Conservation (phyloP, 2,888 invertebrate species). For the Eudemis profundana region DNA sequence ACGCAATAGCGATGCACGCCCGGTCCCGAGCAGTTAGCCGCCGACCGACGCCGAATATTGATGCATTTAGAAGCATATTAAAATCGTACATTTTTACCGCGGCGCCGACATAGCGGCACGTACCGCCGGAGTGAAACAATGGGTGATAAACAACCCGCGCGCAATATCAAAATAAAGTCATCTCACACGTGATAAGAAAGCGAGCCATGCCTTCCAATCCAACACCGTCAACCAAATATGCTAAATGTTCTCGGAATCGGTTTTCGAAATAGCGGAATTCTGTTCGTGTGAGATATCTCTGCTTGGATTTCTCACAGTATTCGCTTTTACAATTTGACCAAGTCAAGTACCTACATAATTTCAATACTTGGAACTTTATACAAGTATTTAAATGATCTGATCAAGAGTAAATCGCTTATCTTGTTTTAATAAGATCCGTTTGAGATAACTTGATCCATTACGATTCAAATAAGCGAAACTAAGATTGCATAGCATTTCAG, state of each 20-base stretch:
- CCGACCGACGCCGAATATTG: constrained; percentile 53
- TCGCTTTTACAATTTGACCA: constrained; percentile 31
- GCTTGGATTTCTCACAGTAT: constrained; percentile 38
- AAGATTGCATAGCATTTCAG: constrained; percentile 58
- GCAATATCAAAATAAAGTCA: constrained; percentile 82
- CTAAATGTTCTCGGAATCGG: constrained; percentile 65
- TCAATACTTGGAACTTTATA: constrained; percentile 47
- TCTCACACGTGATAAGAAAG: constrained; percentile 74
- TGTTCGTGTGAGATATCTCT: constrained; percentile 41
- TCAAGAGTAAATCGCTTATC: constrained; percentile 39
- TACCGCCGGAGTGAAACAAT: constrained; percentile 69
- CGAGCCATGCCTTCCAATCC: constrained; percentile 47
- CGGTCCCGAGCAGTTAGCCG: constrained; percentile 51
- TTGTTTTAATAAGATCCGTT: constrained; percentile 45
- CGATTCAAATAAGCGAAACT: constrained; percentile 50
- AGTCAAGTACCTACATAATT: constrained; percentile 25
- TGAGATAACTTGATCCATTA: constrained; percentile 45
- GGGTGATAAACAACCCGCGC: constrained; percentile 70
- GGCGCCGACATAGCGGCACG: constrained; percentile 63
- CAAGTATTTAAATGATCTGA: constrained; percentile 48
- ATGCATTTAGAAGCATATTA: constrained; percentile 36
- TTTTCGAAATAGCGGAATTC: constrained; percentile 56
- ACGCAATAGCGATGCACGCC: constrained; percentile 52
- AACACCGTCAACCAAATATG: constrained; percentile 53
- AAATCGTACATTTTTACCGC: constrained; percentile 42